Conservation (phyloP, 2,113 vertebrate species). For the Periophthalmodon schlosseri region DNA sequence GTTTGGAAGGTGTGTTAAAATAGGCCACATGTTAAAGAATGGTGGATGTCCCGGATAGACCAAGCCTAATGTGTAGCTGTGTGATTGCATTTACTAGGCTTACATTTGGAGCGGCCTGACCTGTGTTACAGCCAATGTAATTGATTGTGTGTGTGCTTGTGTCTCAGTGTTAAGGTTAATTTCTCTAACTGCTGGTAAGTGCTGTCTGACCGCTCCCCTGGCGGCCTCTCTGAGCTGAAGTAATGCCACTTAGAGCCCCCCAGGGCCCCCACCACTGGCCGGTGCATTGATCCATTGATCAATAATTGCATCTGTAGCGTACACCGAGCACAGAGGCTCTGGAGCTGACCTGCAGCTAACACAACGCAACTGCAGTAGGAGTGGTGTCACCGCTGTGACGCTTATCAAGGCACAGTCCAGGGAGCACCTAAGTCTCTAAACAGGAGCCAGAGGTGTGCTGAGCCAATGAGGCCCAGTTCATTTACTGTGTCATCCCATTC, state of each 20-base stretch:
- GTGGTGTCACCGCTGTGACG: constrained; percentile 7
- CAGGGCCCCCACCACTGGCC: constrained; percentile 49
- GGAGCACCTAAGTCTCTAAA: constrained; percentile 37
- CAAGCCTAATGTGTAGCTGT: not conserved
- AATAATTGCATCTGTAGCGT: constrained; percentile 68
- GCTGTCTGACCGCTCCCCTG: constrained; percentile 73
- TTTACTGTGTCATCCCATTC: constrained; percentile 21
- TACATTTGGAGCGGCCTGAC: constrained; percentile 45
- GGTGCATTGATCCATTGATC: constrained; percentile 71
- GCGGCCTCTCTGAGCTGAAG: constrained; percentile 67
- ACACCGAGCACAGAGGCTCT: constrained; percentile 39
- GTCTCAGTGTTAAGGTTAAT: constrained; percentile 75
- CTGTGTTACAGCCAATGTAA: constrained; percentile 60
- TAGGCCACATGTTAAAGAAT: constrained; percentile 14
- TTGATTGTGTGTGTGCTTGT: constrained; percentile 68
- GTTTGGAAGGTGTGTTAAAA: constrained; percentile 4
- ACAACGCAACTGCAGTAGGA: constrained; percentile 14
- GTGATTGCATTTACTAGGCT: constrained; percentile 40
- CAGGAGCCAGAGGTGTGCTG: constrained; percentile 15
- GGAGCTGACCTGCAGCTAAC: constrained; percentile 32
- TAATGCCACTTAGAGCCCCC: constrained; percentile 73
- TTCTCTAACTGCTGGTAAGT: constrained; percentile 77
- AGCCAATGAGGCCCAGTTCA: constrained; percentile 24
- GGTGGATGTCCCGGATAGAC: constrained; percentile 13
- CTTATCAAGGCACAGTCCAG: constrained; percentile 21